Percentiles rank a stretch among this genome's conserved stretches.
phyloP scores from a whole-genome alignment of 2,888 invertebrate species.

The Cantharis lateralis region DNA sequence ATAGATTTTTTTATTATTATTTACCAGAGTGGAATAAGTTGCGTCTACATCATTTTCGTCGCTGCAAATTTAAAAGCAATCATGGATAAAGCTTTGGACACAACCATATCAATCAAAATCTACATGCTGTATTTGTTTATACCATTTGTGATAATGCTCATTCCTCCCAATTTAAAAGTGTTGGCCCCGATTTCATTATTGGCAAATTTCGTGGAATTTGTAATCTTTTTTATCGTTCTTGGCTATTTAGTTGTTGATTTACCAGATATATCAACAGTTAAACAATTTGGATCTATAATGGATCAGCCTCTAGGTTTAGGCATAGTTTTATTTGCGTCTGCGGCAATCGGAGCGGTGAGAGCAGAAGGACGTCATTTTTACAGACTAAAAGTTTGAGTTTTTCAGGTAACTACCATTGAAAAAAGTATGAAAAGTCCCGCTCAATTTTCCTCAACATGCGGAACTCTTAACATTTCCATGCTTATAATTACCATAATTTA shows the following conservation, averaged over 20 bases:
- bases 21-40: slow-evolving; percentile 95
- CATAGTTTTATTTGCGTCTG: slow-evolving; percentile 93
- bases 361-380: too few relatives aligned
- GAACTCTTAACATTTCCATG: slow-evolving; percentile 85
- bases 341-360: slow-evolving; percentile 84
- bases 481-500: slow-evolving; percentile 75
- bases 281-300: slow-evolving; percentile 65
- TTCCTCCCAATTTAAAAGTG: slow-evolving; percentile 81
- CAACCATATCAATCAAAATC: slow-evolving; percentile 32
- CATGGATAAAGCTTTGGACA: slow-evolving; percentile 38
- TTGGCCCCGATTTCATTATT: slow-evolving; percentile 88
- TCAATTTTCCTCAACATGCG: slow-evolving; percentile 74
- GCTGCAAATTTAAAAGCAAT: slow-evolving; percentile 51
- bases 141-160: slow-evolving; percentile 79
- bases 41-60: slow-evolving; percentile 90
- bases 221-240: slow-evolving; percentile 82
- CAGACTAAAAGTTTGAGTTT: background rate
- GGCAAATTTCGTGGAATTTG: slow-evolving; percentile 83
- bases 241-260: slow-evolving; percentile 81
- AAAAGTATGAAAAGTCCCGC: slow-evolving; percentile 87
- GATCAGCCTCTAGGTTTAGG: slow-evolving; percentile 93
- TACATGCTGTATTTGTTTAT: slow-evolving; percentile 53
- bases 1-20: slow-evolving; percentile 77
- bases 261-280: slow-evolving; percentile 65
- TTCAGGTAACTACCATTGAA: slow-evolving; percentile 66